phyloP scores from a whole-genome alignment of 2,797 vertebrate genomes.

The Thunnus albacares region DNA sequence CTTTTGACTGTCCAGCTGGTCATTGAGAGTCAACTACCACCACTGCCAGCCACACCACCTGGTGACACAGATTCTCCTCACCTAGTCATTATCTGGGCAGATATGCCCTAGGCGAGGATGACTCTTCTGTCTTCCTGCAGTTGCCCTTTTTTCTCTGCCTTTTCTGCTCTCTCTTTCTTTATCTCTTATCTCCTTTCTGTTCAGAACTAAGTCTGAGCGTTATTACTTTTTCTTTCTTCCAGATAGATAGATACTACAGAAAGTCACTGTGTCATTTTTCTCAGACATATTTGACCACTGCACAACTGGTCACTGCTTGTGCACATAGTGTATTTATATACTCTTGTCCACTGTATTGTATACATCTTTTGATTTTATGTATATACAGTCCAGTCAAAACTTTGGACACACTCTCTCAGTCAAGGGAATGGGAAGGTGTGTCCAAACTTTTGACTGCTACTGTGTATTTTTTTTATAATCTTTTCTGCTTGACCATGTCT shows the following conservation, averaged over 20 bases:
- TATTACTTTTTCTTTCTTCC: not conserved
- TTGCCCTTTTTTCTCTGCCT: slow-evolving; percentile 17
- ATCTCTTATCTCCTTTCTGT: not conserved
- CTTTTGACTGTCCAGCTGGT: slow-evolving; percentile 57
- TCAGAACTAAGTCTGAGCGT: not conserved
- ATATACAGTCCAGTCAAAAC: no score
- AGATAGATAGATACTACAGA: not conserved
- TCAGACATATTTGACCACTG: not conserved
- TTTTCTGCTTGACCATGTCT: not conserved
- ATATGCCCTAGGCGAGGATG: slow-evolving; percentile 28
- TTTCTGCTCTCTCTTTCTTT: not conserved
- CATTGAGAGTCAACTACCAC: slow-evolving; percentile 23
- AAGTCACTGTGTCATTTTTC: not conserved
- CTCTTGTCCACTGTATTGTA: not conserved
- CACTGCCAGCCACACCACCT: slow-evolving; percentile 28
- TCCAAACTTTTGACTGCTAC: not conserved
- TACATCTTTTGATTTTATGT: not conserved
- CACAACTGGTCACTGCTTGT: no score
- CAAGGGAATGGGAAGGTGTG: no score
- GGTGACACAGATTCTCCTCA: slow-evolving; percentile 51
- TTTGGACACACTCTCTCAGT: no score
- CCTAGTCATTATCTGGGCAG: slow-evolving; percentile 57
- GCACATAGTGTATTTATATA: no score
- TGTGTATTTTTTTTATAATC: no score
- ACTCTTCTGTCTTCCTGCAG: slow-evolving; percentile 29